Percentiles rank a stretch among this genome's conserved stretches.
Conservation (phyloP, 2,113 vertebrate genomes). For the Meleagris gallopavo region DNA sequence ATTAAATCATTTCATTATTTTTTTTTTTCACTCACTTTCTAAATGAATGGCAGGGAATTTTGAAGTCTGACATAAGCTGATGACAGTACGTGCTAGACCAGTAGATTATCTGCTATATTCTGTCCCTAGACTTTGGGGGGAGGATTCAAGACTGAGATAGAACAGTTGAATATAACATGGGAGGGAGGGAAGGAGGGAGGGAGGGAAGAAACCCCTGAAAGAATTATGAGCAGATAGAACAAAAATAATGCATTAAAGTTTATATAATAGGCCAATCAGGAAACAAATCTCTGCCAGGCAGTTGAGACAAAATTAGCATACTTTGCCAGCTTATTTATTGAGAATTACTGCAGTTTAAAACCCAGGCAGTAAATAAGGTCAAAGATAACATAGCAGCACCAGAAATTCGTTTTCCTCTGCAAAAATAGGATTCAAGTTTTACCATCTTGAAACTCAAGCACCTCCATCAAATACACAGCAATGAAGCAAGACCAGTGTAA, state of each 20-base stretch:
- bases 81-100: not conserved
- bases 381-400: not conserved
- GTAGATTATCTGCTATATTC: not conserved
- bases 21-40: not conserved
- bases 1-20: not conserved
- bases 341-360: constrained; percentile 14
- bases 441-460: not conserved
- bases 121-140: not conserved
- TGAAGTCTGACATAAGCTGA: not conserved
- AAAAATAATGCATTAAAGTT: not conserved
- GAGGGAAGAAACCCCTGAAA: not conserved
- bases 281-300: not conserved
- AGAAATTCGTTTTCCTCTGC: not conserved
- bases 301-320: not conserved
- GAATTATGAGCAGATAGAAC: not conserved
- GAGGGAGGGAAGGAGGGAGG: too few species aligned
- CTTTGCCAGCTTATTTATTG: not conserved
- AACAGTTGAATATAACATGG: not conserved
- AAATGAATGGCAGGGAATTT: not conserved
- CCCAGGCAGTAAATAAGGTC: not conserved
- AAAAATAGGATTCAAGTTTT: not conserved
- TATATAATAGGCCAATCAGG: not conserved
- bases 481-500: not conserved
- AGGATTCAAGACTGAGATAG: not conserved
- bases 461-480: not conserved